phyloP scores from a whole-genome alignment of 2,113 vertebrate species.

The Phasianus colchicus region DNA sequence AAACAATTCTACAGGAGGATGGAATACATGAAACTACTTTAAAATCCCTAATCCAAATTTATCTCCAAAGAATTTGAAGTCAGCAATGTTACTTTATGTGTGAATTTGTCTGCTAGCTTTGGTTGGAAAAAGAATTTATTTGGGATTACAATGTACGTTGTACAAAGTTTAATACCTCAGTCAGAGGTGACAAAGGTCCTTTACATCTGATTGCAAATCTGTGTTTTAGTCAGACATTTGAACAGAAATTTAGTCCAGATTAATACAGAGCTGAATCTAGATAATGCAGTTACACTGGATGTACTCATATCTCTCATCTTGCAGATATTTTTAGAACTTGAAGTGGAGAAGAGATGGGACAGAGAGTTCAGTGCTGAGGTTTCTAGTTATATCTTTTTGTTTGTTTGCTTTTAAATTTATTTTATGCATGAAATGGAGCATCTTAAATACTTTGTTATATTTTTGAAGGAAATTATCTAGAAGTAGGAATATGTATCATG shows the following conservation, averaged over 20 bases:
- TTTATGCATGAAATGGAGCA: accelerated
- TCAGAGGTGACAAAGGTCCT: not conserved
- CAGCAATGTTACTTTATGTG: accelerated
- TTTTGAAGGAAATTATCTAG: not conserved
- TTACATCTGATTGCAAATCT: not conserved
- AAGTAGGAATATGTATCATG: not conserved
- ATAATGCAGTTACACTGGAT: accelerated
- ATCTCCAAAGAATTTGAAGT: slow-evolving; percentile 20
- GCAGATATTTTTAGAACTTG: not conserved
- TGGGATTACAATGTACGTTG: not conserved
- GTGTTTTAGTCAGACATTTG: not conserved
- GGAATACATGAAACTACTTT: slow-evolving; percentile 4
- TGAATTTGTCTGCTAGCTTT: not conserved
- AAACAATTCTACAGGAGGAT: not conserved
- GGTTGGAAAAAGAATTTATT: not conserved
- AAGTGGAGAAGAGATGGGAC: not conserved
- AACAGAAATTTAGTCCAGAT: not conserved
- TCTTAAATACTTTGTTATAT: not conserved
- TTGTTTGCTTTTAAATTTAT: not conserved
- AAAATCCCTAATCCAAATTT: not conserved
- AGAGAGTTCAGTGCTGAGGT: not conserved
- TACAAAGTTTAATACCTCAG: not conserved
- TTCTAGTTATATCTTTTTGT: not conserved
- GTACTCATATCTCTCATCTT: not conserved
- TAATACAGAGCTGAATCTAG: not conserved